Base-by-base conservation (phyloP, 2,113 vertebrate genomes). In the Malurus alboscapulatus region DNA sequence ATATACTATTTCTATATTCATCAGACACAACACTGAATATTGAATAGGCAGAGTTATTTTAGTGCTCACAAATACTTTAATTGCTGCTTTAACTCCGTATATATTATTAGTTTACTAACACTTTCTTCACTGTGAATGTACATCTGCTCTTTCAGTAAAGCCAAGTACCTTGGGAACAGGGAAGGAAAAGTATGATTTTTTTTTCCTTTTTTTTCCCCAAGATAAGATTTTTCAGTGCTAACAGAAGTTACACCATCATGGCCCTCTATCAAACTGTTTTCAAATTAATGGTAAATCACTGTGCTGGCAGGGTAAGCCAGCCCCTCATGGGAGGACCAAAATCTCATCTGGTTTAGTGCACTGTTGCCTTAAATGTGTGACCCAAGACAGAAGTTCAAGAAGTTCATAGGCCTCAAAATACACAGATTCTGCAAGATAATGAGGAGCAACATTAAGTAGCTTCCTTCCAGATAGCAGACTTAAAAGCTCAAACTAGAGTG, bases 251-350 rank as follows among this genome's bases (percentile, higher is more conserved):
- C 5, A 25, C n/a, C 36, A n/a, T 68, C 22, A 50, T 21, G 20
- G 9, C 8, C 7, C 4, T 84, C 14, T 45, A 45, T 24, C 21
- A 54, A 73, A 34, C 12, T 68, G 7, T 61, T n/a, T 66, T 73
- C 10, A 74, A 63, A 68, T 27, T 14, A 75, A 12, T 32, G 6
- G 3, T 30, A 84, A 75, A 68, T 50, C 13, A 25, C 9, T 57
- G 6, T 24, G 7, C 45, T 62, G 34, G 12, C 18, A 50, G 2
- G 10, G 18, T 65, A 80, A 51, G 2, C 53, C 27, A 38, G 6
- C 4, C 6, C 2, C 24, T 78, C 6, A 15, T 0, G 0, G 14
- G 11, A 57, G 4, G 6, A 74, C 6, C 12, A 42, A 8, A 72
- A 2, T 34, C 29, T 47, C 58, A 88, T 2, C 2, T 16, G 13